A percentile compares a stretch with the other conserved stretches of the same genome.
phyloP scores from a whole-genome alignment of 2,888 invertebrate genomes.

The Octonoba sinensis region DNA sequence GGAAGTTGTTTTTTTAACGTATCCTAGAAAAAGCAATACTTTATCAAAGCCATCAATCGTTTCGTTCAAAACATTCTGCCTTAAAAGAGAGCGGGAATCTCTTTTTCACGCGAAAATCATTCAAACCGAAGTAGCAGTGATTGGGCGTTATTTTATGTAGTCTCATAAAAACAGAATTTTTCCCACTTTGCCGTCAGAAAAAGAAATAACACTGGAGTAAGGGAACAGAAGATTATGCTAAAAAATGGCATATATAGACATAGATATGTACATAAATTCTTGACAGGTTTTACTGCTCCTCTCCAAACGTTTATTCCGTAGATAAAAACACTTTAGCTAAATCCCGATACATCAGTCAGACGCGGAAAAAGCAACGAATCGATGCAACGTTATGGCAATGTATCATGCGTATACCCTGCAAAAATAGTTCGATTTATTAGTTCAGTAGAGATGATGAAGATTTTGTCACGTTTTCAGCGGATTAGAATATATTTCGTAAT shows the following conservation, averaged over 20 bases:
- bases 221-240: conserved; percentile 37
- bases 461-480: conserved; percentile 46
- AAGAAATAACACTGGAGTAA: conserved; percentile 29
- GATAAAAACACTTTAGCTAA: conserved; percentile 57
- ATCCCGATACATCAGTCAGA: conserved; percentile 42
- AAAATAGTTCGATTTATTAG: conserved; percentile 55
- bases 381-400: conserved; percentile 43
- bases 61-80: conserved; percentile 13
- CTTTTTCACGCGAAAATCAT: conserved; percentile 41
- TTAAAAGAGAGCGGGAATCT: conserved; percentile 20
- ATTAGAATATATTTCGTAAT: conserved; percentile 34
- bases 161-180: conserved; percentile 54
- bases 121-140: conserved; percentile 48
- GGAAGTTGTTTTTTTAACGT: too few relatives aligned
- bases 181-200: conserved; percentile 20
- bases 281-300: conserved; percentile 52
- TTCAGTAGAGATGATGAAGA: conserved; percentile 45
- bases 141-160: conserved; percentile 49
- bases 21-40: too few relatives aligned
- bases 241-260: conserved; percentile 26
- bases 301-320: conserved; percentile 40
- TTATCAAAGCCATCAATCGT: too few relatives aligned
- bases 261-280: conserved; percentile 43
- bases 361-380: conserved; percentile 26
- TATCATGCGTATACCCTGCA: conserved; percentile 22